A percentile compares a stretch with the other conserved stretches of the same genome.
These are phyloP conservation scores for Formica selysi DNA, from an alignment of 1,140 invertebrate species.

Conservation along the genomic window DNA sequence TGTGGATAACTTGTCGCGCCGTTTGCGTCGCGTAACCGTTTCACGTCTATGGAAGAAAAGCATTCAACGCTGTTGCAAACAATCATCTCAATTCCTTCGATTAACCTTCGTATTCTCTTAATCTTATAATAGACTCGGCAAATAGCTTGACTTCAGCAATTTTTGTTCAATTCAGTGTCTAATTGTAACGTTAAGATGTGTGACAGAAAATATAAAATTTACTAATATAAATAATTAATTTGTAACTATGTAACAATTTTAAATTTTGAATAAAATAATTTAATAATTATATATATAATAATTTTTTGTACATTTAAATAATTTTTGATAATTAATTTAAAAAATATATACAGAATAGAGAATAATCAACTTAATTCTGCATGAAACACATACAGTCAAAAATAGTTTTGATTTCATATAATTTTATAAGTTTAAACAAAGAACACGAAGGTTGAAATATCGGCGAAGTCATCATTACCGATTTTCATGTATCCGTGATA, in stretches of 20 bases:
- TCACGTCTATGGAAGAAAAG: conserved; percentile 34
- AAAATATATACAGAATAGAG: too few relatives aligned
- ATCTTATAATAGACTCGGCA: background rate
- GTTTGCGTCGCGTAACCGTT: conserved; percentile 16
- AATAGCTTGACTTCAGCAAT: background rate
- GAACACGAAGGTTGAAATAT: conserved; percentile 7
- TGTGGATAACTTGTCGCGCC: conserved; percentile 24
- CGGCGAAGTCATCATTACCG: conserved; percentile 16
- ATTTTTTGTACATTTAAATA: too few relatives aligned
- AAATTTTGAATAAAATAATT: too few relatives aligned
- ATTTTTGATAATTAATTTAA: too few relatives aligned
- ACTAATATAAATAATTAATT: background rate
- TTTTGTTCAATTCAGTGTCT: background rate
- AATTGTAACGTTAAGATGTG: background rate
- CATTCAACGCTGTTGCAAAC: background rate
- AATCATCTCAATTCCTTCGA: background rate
- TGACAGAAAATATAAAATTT: background rate
- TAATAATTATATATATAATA: too few relatives aligned
- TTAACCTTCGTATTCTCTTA: conserved; percentile 15
- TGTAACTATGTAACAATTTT: background rate
- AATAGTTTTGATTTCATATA: too few relatives aligned
- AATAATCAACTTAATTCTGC: too few relatives aligned
- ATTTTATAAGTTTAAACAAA: background rate
- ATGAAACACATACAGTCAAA: too few relatives aligned
- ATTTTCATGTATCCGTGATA: background rate